Conservation (phyloP, 2,888 invertebrate genomes). For the Parnassius mnemosyne region DNA sequence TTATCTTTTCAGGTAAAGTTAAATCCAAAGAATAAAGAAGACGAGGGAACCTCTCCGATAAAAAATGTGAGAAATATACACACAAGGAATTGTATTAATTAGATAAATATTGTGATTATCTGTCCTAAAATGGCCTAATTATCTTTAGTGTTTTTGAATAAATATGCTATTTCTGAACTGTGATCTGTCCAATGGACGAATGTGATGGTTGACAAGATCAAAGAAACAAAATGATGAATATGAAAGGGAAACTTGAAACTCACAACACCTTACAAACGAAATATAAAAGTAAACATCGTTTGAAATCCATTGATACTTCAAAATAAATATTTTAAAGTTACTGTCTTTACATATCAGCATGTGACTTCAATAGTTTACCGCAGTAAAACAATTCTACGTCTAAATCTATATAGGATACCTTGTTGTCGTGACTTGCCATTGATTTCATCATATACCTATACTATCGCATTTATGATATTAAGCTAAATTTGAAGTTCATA, state of each 20-base stretch:
- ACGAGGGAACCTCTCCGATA: conserved; percentile 44
- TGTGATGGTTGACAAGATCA: conserved; percentile 42
- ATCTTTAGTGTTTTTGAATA: conserved; percentile 74
- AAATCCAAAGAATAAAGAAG: conserved; percentile 65
- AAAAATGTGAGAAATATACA: conserved; percentile 39
- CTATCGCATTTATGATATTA: conserved; percentile 37
- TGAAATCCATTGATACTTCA: conserved; percentile 32
- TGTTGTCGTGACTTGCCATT: conserved; percentile 64
- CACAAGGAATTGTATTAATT: conserved; percentile 62
- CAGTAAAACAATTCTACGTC: conserved; percentile 57
- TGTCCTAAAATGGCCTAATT: conserved; percentile 80
- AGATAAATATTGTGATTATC: conserved; percentile 73
- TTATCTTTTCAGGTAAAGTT: conserved; percentile 21
- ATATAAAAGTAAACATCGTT: not conserved
- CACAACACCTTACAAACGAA: conserved; percentile 3
- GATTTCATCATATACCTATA: conserved; percentile 48
- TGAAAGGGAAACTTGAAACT: conserved; percentile 41
- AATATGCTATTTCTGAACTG: conserved; percentile 67
- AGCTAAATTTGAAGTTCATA: conserved; percentile 61
- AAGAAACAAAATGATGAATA: conserved; percentile 34
- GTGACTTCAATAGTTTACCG: conserved; percentile 73
- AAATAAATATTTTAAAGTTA: conserved; percentile 59
- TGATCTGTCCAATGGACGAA: conserved; percentile 57
- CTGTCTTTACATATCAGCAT: conserved; percentile 77
- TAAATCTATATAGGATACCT: conserved; percentile 52